Conservation (phyloP, 2,888 invertebrate genomes). For the Cantharis flavilabris region DNA sequence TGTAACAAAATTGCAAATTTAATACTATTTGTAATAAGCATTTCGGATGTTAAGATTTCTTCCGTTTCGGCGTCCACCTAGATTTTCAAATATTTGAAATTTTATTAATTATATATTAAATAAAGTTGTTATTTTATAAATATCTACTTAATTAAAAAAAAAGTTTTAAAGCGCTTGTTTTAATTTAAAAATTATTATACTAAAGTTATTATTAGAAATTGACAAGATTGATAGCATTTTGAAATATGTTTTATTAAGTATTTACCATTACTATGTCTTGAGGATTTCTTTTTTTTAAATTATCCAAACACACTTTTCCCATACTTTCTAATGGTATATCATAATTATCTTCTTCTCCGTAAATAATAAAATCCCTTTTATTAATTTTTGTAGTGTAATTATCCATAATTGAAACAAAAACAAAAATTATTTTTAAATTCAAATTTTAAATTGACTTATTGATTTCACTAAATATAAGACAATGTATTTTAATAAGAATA, state of each 20-base stretch:
- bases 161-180: too few relatives aligned
- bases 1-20: background rate
- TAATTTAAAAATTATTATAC: too few relatives aligned
- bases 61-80: background rate
- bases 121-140: too few relatives aligned
- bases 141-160: too few relatives aligned
- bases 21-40: background rate
- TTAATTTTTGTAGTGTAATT: background rate
- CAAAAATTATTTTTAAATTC: too few relatives aligned
- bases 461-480: too few relatives aligned
- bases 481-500: too few relatives aligned
- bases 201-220: too few relatives aligned
- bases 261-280: background rate
- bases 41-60: background rate
- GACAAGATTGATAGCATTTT: too few relatives aligned
- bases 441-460: too few relatives aligned
- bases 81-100: background rate
- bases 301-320: slow-evolving; percentile 9
- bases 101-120: too few relatives aligned
- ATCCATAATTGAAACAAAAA: background rate
- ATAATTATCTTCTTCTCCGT: slow-evolving; percentile 46
- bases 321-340: slow-evolving; percentile 11
- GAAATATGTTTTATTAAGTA: too few relatives aligned
- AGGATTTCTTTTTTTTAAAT: background rate
- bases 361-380: background rate